Conservation (phyloP, 2,888 invertebrate species). For the Zootermopsis nevadensis region DNA sequence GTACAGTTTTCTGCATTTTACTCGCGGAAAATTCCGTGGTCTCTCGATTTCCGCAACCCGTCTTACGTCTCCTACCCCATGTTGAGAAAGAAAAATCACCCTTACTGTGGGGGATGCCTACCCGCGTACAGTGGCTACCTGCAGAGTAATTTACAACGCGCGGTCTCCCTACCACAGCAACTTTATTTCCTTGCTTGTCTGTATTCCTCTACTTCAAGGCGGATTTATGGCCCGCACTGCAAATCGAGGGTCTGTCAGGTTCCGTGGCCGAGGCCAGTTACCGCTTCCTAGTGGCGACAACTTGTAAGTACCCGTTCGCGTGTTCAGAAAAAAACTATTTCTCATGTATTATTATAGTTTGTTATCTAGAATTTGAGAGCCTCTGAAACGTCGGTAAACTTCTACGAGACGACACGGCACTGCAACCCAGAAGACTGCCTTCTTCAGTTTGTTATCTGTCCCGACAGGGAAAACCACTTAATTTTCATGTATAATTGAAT, state of each 20-base stretch:
- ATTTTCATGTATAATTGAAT: too few relatives aligned
- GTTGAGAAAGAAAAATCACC: neutral
- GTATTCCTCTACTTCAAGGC: slow-evolving; percentile 8
- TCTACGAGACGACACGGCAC: too few relatives aligned
- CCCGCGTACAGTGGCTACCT: neutral
- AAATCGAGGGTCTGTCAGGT: neutral
- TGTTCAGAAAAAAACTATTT: neutral
- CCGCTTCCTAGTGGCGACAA: neutral
- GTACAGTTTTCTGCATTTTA: too few relatives aligned
- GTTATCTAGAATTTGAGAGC: too few relatives aligned
- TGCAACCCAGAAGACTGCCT: too few relatives aligned
- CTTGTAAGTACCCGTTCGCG: neutral
- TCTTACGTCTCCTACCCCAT: neutral
- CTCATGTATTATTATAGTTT: neutral
- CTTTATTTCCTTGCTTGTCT: slow-evolving; percentile 20
- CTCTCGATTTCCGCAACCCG: neutral
- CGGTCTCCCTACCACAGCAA: neutral
- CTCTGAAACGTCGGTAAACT: too few relatives aligned
- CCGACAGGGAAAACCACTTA: neutral
- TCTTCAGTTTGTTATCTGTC: slow-evolving; percentile 15
- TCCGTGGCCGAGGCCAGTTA: neutral
- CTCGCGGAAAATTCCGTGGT: neutral
- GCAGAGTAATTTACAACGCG: neutral
- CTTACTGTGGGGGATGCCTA: neutral
- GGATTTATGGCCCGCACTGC: neutral